Conservation (phyloP, 1,140 invertebrate species). For the Diploscapter pachys region DNA sequence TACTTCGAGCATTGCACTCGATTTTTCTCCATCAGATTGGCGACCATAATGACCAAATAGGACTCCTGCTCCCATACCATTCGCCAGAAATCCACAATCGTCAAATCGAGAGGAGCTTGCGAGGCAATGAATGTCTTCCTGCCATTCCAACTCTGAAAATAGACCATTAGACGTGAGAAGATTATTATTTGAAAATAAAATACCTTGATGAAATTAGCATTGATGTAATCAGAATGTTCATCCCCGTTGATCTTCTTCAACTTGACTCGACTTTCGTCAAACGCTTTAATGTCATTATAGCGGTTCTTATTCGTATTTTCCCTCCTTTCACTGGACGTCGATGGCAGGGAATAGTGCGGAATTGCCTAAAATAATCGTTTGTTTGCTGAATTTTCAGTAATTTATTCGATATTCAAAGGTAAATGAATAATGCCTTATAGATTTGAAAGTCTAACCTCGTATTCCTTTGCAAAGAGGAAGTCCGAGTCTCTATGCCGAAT, state of each 20-base stretch:
- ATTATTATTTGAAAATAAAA: background rate
- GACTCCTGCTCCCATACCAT: slow-evolving; percentile 69
- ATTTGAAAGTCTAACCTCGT: slow-evolving; percentile 34
- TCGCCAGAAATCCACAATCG: slow-evolving; percentile 94
- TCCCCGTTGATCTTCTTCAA: slow-evolving; percentile 42
- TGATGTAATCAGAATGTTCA: slow-evolving; percentile 52
- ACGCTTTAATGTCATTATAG: slow-evolving; percentile 56
- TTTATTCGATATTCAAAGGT: no score
- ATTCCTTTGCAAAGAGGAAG: slow-evolving; percentile 54
- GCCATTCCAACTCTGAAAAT: slow-evolving; percentile 33
- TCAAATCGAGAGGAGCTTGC: slow-evolving; percentile 90
- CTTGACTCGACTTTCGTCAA: slow-evolving; percentile 52
- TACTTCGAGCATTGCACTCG: slow-evolving; percentile 53
- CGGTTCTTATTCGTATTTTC: no score
- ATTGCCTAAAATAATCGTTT: no score
- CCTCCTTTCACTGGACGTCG: no score
- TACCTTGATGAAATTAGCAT: slow-evolving; percentile 55
- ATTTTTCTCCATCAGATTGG: slow-evolving; percentile 51
- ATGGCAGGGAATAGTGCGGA: no score
- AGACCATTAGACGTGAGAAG: background rate
- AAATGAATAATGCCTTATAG: no score
- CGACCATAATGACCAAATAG: slow-evolving; percentile 35
- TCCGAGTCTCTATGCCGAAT: slow-evolving; percentile 54
- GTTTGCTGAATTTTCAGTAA: no score
- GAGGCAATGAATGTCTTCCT: slow-evolving; percentile 62